Evolutionary conservation across 2,888 invertebrate species (phyloP), one percentile per base, ranked within the genome.

Genomic region (Pinctada fucata): DNA sequence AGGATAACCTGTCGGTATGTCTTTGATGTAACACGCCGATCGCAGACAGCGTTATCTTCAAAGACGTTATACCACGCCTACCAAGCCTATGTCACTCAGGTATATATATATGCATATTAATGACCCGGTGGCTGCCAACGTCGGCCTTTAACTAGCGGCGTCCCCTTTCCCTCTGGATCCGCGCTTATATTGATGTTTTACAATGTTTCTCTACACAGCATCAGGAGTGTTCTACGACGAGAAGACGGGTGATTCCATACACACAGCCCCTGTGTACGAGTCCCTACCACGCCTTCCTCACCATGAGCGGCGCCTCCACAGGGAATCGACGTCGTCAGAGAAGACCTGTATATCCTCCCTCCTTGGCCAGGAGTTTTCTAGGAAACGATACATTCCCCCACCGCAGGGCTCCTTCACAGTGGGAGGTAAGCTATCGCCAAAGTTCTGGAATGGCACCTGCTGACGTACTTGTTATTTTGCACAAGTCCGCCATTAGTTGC

Each of bases 281-380:
- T 49, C 79, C 63, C 68, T 69, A n/a, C 72, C 76, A 3, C 50
- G 63, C 8, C 49, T 71, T 51, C 76, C 75, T 10, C 51, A 63
- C 13, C 51, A 81, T 69, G 72, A 67, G 58, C 67, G 74, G n/a
- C 78, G 78, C 13, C 69, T 80, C 6, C 72, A 74, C 45, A n/a
- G 73, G 13, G 73, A 73, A n/a, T 73, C 73, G 45, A 47, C 64
- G 48, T 49, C 52, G 65, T 65, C 47, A n/a, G 82, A 82, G 2
- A 76, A 82, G 75, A 79, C 73, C 31, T 83, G 87, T 63, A 78
- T 87, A 13, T 84, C 82, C 16, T 85, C 82, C 51, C 68, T 86
- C 31, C 79, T 81, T 8, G 87, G 86, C 2, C 52, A 79, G 45
- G 76, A 77, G 3, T 86, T 87, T 66, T 84, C 81, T 67, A 81